Base-by-base conservation (phyloP, 2,113 vertebrate species). In the Megaceryle maxima region DNA sequence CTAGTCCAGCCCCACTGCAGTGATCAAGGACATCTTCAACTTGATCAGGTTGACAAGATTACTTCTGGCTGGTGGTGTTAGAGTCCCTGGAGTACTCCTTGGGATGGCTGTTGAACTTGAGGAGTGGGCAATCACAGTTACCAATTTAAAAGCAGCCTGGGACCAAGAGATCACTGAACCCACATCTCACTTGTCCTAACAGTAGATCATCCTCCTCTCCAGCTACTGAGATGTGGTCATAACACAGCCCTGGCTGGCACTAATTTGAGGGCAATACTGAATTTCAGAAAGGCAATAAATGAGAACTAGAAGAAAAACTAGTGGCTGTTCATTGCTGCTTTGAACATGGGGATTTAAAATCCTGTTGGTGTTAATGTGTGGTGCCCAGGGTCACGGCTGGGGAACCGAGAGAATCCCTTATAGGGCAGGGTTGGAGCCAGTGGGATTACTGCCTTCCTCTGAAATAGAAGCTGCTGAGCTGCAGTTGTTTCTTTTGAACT, bases 391-490 rank as follows among this genome's bases (percentile, higher is more conserved):
- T 96, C 83, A 35, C 12, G 73, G 79, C 74, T 96, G 75, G 72
- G 94, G 92, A 95, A 87, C 14, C 59, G 92, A 96, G 55, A 96
- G 83, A 90, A 96, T 85, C 91, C 94, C 96, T 95, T 97, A 91
- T 95, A 96, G 94, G 96, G 97, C 83, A 94, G 68, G 72, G 76
- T 70, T 95, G 89, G 95, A 95, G 97, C 91, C 85, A 92, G 35
- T 41, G 77, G 96, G 93, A 97, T 97, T 97, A 97, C 67, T 94
- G 92, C 87, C 85, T 91, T 92, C 87, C 92, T 97, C 97, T 95
- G 96, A 97, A 97, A 97, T 97, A 97, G 97, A 97, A 94, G 92
- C 95, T 95, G 74, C 92, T 88, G 86, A 95, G 95, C 95, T 87
- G 83, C 97, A 97, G 97, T 97, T 97, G 97, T 97, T 97, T 87